A percentile compares a stretch with the other conserved stretches of the same genome.
These are phyloP conservation scores for Meloidogyne exigua DNA, from an alignment of 1,140 invertebrate species.

Conservation along the genomic window DNA sequence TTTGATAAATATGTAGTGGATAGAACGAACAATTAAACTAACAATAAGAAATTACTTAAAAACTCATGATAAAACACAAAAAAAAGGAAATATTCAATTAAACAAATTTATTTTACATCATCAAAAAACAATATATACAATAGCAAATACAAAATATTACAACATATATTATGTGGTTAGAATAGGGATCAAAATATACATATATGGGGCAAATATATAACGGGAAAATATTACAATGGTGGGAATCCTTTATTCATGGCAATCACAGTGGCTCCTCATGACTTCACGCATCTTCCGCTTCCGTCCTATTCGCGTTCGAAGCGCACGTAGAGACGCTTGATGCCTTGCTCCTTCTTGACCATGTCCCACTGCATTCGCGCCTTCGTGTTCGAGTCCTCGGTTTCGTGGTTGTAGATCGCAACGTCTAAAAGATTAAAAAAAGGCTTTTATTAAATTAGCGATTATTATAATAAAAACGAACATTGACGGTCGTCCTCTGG, in stretches of 20 bases:
- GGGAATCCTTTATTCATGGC: background rate
- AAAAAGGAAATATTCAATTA: too few species aligned
- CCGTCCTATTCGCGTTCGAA: background rate
- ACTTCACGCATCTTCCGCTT: background rate
- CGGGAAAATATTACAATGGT: background rate
- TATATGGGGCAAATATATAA: background rate
- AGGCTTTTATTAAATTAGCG: background rate
- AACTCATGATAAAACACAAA: too few species aligned
- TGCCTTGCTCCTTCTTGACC: background rate
- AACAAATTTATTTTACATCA: too few species aligned
- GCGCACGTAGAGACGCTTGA: background rate
- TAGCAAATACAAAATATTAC: too few species aligned
- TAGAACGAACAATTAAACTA: too few species aligned
- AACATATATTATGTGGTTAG: background rate
- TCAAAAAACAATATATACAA: too few species aligned
- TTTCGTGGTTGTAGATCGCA: background rate
- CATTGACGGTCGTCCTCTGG: background rate
- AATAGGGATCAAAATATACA: background rate
- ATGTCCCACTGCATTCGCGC: conserved; percentile 1
- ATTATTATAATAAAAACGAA: background rate
- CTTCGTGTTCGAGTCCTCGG: background rate
- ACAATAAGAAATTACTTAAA: too few species aligned
- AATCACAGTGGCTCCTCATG: background rate
- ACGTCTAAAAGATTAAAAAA: background rate
- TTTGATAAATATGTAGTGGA: too few species aligned